Conservation (phyloP, 2,113 vertebrate genomes). For the Rana temporaria region DNA sequence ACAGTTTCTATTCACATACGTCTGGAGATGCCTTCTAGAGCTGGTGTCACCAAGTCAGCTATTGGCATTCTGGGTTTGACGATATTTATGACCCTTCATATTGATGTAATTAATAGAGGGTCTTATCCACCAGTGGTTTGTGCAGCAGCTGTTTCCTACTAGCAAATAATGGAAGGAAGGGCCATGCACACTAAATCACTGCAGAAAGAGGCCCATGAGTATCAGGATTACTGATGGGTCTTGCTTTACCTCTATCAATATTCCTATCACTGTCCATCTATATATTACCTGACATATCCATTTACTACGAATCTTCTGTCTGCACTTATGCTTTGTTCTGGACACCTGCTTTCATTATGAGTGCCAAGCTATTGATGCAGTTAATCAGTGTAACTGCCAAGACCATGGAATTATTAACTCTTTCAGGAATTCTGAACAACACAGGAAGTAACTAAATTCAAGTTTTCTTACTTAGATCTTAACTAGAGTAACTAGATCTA, state of each 20-base stretch:
- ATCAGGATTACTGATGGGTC: slow-evolving; percentile 27
- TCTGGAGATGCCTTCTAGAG: slow-evolving; percentile 42
- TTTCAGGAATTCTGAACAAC: neutral
- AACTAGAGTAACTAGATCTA: neutral
- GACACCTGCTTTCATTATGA: slow-evolving; percentile 55
- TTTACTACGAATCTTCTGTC: slow-evolving; percentile 36
- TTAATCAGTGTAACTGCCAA: slow-evolving; percentile 43
- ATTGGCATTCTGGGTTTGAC: slow-evolving; percentile 32
- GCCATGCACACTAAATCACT: slow-evolving; percentile 44
- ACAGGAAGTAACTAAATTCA: neutral
- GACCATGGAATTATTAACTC: slow-evolving; percentile 35
- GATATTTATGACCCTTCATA: slow-evolving; percentile 54
- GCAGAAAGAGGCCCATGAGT: slow-evolving; percentile 38
- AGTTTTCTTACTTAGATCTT: too few relatives aligned
- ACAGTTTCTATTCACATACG: slow-evolving; percentile 45
- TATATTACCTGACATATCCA: slow-evolving; percentile 55
- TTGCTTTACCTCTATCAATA: slow-evolving; percentile 36
- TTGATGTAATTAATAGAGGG: slow-evolving; percentile 56
- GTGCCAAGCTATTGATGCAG: slow-evolving; percentile 37
- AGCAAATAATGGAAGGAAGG: slow-evolving; percentile 51
- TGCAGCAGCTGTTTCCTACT: slow-evolving; percentile 51
- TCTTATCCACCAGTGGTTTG: slow-evolving; percentile 50
- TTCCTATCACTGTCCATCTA: slow-evolving; percentile 46
- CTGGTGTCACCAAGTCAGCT: slow-evolving; percentile 50
- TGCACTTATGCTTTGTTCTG: slow-evolving; percentile 43